Evolutionary conservation across 2,888 invertebrate species (phyloP), one percentile per base, ranked within the genome.

Genomic region (Escarpia spicata): DNA sequence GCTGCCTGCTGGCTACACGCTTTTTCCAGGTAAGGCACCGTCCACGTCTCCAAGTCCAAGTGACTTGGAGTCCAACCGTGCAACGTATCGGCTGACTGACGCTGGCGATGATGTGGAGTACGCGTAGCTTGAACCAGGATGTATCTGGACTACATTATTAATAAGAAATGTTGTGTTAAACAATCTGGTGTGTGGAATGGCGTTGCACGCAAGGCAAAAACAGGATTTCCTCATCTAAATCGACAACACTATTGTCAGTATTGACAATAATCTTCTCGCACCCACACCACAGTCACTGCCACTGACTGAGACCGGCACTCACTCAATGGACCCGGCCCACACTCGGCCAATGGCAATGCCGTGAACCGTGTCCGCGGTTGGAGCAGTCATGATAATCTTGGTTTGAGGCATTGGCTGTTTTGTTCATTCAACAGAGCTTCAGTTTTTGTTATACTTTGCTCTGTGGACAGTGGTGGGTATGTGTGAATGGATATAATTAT

Each of bases 151-250:
- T 26, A 75, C 26, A 75, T 75, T 75, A 75, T 26, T 19, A 26
- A 75, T 75, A 75, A 3, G 2, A 26, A 75, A 52, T 52, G 12
- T 26, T 75, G 75, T 26, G 6, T 6, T n/a, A 19, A 75, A 75
- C 26, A 26, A 6, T 75, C 12, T 3, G 60, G 2, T 60, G 60
- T 60, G 26, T n/a, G 4, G 91, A 26, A 31, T 26, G 91, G 31
- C 31, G 26, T 31, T 91, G 91, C 26, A 91, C 31, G 26, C 91
- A 6, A 26, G 91, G 8, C 91, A 91, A 91, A 91, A 91, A 91
- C 91, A 91, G 44, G n/a, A 91, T 44, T 91, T 91, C 31, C 31
- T 31, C n/a, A 91, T 91, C 37, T 31, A 91, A 91, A 91, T 44
- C 26, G 31, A 75, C 75, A 75, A 75, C 75, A 75, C 75, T 75